phyloP scores from a whole-genome alignment of 2,113 vertebrate species.

The Ramphastos sulfuratus region DNA sequence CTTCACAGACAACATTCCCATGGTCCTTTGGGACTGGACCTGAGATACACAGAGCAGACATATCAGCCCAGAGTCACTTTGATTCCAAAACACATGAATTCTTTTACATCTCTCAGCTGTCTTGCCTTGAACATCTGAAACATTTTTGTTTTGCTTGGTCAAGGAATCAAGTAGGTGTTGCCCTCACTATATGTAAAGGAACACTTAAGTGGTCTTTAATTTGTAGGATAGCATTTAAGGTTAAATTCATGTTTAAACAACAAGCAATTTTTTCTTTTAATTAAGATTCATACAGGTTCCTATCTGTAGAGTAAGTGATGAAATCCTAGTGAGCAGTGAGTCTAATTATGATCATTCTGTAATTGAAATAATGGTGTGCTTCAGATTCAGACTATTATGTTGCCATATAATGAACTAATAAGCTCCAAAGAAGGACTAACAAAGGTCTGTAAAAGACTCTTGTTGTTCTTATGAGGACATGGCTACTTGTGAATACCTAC shows the following conservation, averaged over 20 bases:
- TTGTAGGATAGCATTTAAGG: not conserved
- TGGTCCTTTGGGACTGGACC: not conserved
- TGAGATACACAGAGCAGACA: not conserved
- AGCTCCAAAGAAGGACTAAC: not conserved
- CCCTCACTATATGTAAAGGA: not conserved
- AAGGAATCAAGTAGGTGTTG: not conserved
- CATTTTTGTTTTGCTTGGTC: not conserved
- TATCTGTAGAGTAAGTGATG: not conserved
- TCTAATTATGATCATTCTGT: slow-evolving; percentile 50
- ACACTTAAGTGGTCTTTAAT: not conserved
- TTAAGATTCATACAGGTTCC: slow-evolving; percentile 46
- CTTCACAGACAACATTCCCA: not conserved
- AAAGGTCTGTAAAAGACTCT: not conserved
- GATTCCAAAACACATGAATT: not conserved
- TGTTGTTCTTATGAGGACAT: not conserved
- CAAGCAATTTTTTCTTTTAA: slow-evolving; percentile 20
- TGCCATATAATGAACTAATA: slow-evolving; percentile 18
- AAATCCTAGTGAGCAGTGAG: slow-evolving; percentile 32
- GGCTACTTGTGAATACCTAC: not conserved
- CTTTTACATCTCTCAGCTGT: not conserved
- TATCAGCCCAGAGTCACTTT: not conserved
- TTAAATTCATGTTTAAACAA: slow-evolving; percentile 34
- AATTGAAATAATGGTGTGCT: slow-evolving; percentile 35
- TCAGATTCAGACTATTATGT: slow-evolving; percentile 9
- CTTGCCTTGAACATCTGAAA: not conserved